These are phyloP conservation scores for Aegithalos caudatus DNA, from an alignment of 2,113 vertebrate species.

Conservation along the genomic window DNA sequence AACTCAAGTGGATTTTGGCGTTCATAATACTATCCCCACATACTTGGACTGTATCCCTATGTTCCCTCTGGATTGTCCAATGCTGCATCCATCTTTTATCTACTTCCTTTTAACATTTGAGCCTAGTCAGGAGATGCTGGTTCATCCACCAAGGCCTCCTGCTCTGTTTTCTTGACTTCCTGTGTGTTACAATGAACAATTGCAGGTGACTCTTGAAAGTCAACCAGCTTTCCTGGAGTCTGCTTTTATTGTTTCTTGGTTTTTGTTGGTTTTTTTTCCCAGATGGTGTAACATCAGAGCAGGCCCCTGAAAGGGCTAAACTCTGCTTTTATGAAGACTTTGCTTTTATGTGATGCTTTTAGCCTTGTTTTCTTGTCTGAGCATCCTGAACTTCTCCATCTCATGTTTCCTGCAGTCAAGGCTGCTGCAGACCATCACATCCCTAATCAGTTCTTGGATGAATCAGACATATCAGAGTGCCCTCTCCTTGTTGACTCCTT, in stretches of 20 bases:
- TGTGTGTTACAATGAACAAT: background rate
- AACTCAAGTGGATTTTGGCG: background rate
- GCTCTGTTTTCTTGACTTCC: background rate
- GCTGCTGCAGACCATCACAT: background rate
- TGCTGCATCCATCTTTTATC: background rate
- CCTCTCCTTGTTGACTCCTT: background rate
- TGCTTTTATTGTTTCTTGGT: background rate
- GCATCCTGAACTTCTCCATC: background rate
- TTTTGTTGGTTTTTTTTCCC: rapidly evolving
- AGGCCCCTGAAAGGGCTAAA: background rate
- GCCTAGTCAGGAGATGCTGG: background rate
- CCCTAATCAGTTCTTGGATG: background rate
- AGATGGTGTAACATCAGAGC: background rate
- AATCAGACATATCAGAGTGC: background rate
- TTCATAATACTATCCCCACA: background rate
- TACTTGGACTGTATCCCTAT: background rate
- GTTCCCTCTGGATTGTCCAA: background rate
- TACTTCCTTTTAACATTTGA: background rate
- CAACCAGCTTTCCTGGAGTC: background rate
- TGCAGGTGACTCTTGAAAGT: background rate
- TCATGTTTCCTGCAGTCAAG: background rate
- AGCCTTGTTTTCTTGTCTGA: background rate
- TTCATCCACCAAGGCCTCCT: background rate
- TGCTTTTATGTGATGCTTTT: too few relatives aligned
- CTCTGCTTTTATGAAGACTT: background rate